Base-by-base conservation (phyloP, 37 sponge, comb jelly and placozoan genomes). In the Oscarella lobularis region DNA sequence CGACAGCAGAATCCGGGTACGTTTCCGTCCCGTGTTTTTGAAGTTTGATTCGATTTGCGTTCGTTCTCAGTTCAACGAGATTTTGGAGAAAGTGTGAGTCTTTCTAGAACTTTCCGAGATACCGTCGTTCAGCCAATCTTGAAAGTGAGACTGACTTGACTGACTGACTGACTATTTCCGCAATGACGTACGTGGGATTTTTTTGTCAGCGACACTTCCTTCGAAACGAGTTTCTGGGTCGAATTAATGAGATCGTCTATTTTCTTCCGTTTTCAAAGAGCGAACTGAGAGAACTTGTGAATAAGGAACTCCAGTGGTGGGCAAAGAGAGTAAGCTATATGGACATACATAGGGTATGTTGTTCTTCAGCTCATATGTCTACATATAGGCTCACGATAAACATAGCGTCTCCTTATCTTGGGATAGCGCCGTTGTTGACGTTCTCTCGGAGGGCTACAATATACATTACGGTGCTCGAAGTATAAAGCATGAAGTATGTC, bases 221-320 rank as follows among this genome's bases (percentile, higher is more conserved):
- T 38, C 60, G 97, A 38, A 86, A 96, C 37, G 97, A 96, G 76
- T 96, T 96, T 66, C 75, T 96, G 29, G 97, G 97, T n/a, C 78
- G 97, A 27, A 96, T 96, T 72, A 96, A 92, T 66, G 97, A 96
- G 72, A 90, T 92, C 74, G 85, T 96, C 2, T 96, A 96, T 73
- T 96, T 96, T 41, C 79, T 96, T 3, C 97, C 97, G 3, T 96
- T 96, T 78, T 82, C 92, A 2, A 82, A 84, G 1, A 72, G 79
- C 0, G 92, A 96, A 74, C 81, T 92, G n/a, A 78, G 83, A 41
- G 70, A 78, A 60, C 77, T 96, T 70, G 92, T 89, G 35, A 81
- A 85, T 32, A 81, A 66, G 71, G 92, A 96, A 73, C 40, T 96
- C 71, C 38, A 67, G 41, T 38, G 74, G 3, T 93, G 94, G 94